Conservation (phyloP, 2,797 vertebrate species). For the Mallotus villosus region DNA sequence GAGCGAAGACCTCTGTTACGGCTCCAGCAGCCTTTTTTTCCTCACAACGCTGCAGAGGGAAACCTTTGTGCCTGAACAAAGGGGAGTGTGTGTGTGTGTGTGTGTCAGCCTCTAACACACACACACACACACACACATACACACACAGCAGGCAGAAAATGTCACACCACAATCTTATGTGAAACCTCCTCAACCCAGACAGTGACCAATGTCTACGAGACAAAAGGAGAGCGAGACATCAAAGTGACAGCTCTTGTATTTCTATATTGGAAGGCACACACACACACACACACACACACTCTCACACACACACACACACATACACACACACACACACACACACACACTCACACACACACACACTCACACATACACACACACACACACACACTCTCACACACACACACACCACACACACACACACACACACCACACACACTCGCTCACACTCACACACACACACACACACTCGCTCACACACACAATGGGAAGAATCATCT, state of each 20-base stretch:
- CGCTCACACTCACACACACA: no score
- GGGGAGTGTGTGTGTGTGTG: constrained; percentile 43
- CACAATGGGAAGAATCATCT: background rate
- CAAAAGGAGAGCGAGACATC: constrained; percentile 42
- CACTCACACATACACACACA: no score
- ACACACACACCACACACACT: no score
- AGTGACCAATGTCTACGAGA: constrained; percentile 36
- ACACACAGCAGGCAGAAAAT: constrained; percentile 11
- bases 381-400: no score
- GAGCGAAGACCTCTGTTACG: constrained; percentile 61
- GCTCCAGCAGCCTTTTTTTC: constrained; percentile 64
- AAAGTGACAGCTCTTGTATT: constrained; percentile 26
- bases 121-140: background rate
- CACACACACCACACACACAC: no score
- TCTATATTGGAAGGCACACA: constrained; percentile 44
- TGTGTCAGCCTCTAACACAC: background rate
- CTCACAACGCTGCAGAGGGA: constrained; percentile 63
- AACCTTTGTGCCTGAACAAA: constrained; percentile 70
- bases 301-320: background rate
- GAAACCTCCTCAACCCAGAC: constrained; percentile 33
- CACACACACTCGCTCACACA: no score
- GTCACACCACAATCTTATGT: constrained; percentile 15
- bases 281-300: constrained; percentile 5
- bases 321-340: constrained; percentile 42
- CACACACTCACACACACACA: no score